phyloP scores from a whole-genome alignment of 1,140 invertebrate species.

The Listronotus bonariensis region DNA sequence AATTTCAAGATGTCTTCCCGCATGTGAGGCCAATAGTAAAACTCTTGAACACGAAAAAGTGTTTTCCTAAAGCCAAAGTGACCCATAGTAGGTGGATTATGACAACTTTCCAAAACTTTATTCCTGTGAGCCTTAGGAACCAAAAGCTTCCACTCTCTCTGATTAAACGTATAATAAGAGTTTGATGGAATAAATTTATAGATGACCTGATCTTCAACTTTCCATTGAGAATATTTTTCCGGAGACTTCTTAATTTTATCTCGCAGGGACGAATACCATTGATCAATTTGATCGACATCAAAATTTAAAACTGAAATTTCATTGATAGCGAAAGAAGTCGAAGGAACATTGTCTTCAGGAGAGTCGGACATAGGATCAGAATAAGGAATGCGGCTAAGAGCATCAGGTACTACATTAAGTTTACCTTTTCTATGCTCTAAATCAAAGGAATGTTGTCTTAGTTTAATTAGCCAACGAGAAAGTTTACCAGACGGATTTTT shows the following conservation, averaged over 20 bases:
- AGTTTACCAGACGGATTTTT: conserved; percentile 12
- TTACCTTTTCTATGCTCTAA: conserved; percentile 21
- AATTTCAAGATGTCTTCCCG: conserved; percentile 17
- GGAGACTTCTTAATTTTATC: conserved; percentile 12
- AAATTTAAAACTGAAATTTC: conserved; percentile 3
- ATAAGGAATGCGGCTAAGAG: conserved; percentile 7
- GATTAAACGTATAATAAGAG: conserved; percentile 1
- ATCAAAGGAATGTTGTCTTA: conserved; percentile 22
- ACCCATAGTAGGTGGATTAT: conserved; percentile 26
- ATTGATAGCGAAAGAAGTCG: too few relatives aligned
- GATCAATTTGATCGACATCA: background rate
- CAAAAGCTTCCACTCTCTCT: conserved; percentile 32
- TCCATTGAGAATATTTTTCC: conserved; percentile 24
- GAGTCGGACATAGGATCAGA: background rate
- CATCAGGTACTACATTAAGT: conserved; percentile 28
- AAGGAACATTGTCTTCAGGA: too few relatives aligned
- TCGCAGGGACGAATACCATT: conserved; percentile 21
- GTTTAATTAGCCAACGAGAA: conserved; percentile 22
- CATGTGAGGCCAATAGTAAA: conserved; percentile 39
- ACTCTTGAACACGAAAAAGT: conserved; percentile 11
- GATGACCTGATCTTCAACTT: conserved; percentile 18
- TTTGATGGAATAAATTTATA: conserved; percentile 26
- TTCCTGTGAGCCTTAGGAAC: conserved; percentile 23
- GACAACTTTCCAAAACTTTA: conserved; percentile 18
- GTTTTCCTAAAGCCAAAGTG: conserved; percentile 28